Evolutionary conservation across 2,888 invertebrate species (phyloP).

Genomic region (Lamellibrachia columna): DNA sequence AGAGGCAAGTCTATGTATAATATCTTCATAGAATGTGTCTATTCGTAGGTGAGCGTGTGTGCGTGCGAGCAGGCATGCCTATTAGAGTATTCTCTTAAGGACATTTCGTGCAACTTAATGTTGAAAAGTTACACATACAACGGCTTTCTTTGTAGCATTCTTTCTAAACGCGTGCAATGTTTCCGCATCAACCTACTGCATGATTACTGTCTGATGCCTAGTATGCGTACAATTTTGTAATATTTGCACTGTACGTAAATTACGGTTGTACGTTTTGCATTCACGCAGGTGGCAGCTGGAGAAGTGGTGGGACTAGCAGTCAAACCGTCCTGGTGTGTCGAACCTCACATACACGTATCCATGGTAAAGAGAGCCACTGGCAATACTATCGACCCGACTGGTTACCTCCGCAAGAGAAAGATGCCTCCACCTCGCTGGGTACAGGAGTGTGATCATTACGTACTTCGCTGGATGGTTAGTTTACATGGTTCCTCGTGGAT

Average conservation of each 20-base stretch:
- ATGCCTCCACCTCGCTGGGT: slow-evolving; percentile 43
- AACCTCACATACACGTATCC: slow-evolving; percentile 31
- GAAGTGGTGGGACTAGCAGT: slow-evolving; percentile 18
- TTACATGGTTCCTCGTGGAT: not conserved
- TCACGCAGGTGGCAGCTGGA: slow-evolving; percentile 31
- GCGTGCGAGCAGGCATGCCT: too few species aligned
- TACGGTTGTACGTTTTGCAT: not conserved
- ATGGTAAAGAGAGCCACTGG: slow-evolving; percentile 20
- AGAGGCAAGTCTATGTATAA: not conserved
- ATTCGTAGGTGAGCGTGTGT: too few species aligned
- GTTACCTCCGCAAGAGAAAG: slow-evolving; percentile 28
- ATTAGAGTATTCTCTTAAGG: too few species aligned
- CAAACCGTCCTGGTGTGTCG: slow-evolving; percentile 22
- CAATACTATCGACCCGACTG: slow-evolving; percentile 25
- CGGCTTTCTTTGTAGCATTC: too few species aligned
- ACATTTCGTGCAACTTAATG: too few species aligned
- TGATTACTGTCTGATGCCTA: too few species aligned
- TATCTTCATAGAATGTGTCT: not conserved
- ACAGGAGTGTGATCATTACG: slow-evolving; percentile 50
- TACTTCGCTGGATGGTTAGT: slow-evolving; percentile 45
- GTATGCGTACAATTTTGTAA: too few species aligned
- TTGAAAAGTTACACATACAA: too few species aligned
- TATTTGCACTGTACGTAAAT: not conserved
- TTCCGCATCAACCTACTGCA: too few species aligned
- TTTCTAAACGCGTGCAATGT: too few species aligned